Evolutionary conservation across 2,797 vertebrate genomes (phyloP), one percentile per base, ranked within the genome.

Genomic region (Schizopygopsis pylzovi): DNA sequence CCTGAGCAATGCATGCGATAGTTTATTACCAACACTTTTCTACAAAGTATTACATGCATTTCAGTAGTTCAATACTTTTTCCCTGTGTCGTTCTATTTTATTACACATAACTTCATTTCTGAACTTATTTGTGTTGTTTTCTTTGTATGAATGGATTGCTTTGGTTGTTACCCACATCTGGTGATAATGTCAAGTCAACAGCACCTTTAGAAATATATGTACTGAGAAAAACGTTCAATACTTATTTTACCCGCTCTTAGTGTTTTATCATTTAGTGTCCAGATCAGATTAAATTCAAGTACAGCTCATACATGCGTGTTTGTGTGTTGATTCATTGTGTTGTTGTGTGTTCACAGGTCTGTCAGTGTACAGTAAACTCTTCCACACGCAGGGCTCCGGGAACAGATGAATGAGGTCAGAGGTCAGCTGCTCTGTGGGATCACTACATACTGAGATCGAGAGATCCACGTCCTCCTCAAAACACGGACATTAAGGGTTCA

Each of bases 391-490:
- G 79, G 89, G 92, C 67, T 90, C 93, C 71, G 83, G 86, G 78
- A 92, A 90, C 90, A 95, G 94, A 94, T 95, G 95, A 96, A 93
- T 91, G n/a, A 77, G 49, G 89, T 92, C 91, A 93, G 91, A 91
- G 94, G 92, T 90, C 92, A 92, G 47, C 61, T 71, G 80, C 54
- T 86, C 59, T 79, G 39, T 43, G 56, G 39, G 39, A 79, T 79
- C 65, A 10, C 37, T 39, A 86, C 65, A 86, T 18, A 1, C 63
- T 1, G 15, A 67, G 63, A 67, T 8, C 25, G 5, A 28, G 10
- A 63, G 61, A 63, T 28, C 61, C 28, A 63, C 16, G 22, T 43
- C 61, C 78, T 82, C 18, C 28, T 79, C 56, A 25, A 49, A 77
- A 78, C 61, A 37, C 22, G 11, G 16, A 47, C 59, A 47, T 45